phyloP scores from a whole-genome alignment of 2,888 invertebrate species.

The Scaptomyza reducta region DNA sequence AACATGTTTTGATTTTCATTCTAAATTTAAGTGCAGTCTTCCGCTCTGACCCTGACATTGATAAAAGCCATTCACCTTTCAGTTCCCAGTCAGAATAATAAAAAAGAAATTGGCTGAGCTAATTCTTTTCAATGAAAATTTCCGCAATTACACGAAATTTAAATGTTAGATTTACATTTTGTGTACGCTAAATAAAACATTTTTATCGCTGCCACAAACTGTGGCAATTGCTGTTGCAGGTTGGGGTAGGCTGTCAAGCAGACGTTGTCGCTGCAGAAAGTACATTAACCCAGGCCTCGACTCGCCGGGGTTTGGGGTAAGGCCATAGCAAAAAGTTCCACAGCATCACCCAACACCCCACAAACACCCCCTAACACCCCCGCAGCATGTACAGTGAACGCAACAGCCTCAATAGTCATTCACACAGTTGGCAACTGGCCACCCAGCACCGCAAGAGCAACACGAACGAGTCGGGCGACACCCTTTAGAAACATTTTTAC shows the following conservation, averaged over 20 bases:
- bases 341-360: background rate
- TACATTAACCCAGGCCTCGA: slow-evolving; percentile 71
- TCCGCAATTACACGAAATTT: slow-evolving; percentile 68
- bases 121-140: slow-evolving; percentile 77
- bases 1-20: too few species aligned
- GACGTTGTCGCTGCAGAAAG: slow-evolving; percentile 63
- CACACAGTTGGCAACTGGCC: slow-evolving; percentile 41
- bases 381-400: too few species aligned
- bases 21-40: background rate
- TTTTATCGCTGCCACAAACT: slow-evolving; percentile 44
- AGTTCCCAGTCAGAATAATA: background rate
- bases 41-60: slow-evolving; percentile 72
- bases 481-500: slow-evolving; percentile 63
- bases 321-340: slow-evolving; percentile 14
- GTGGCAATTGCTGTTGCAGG: slow-evolving; percentile 22
- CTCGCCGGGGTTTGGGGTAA: slow-evolving; percentile 29
- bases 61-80: slow-evolving; percentile 61
- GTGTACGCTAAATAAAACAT: slow-evolving; percentile 62
- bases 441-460: slow-evolving; percentile 55
- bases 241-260: slow-evolving; percentile 8
- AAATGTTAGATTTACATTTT: slow-evolving; percentile 71
- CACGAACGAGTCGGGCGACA: slow-evolving; percentile 50
- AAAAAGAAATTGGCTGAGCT: slow-evolving; percentile 48
- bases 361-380: background rate
- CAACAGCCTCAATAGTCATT: slow-evolving; percentile 15